Conservation (phyloP, 2,113 vertebrate species). For the Fulica atra region DNA sequence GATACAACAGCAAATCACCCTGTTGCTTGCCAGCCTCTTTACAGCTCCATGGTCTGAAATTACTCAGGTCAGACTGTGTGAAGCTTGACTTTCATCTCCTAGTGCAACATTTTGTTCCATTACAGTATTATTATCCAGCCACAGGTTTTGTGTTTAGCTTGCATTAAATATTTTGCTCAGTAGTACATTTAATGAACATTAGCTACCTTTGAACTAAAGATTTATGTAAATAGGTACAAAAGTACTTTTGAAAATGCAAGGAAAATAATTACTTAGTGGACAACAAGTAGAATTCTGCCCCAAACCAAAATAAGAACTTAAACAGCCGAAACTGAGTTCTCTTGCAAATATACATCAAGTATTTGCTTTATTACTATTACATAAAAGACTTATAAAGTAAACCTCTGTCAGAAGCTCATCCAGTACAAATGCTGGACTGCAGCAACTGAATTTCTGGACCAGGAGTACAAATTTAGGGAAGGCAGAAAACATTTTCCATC, state of each 20-base stretch:
- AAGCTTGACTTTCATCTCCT: not conserved
- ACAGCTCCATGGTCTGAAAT: not conserved
- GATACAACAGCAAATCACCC: not conserved
- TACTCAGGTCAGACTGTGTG: not conserved
- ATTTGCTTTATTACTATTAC: not conserved
- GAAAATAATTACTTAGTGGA: not conserved
- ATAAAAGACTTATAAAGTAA: not conserved
- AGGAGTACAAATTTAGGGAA: not conserved
- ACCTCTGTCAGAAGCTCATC: not conserved
- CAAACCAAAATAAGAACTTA: not conserved
- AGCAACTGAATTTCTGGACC: not conserved
- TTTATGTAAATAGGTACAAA: not conserved
- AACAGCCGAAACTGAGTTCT: not conserved
- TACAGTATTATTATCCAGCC: not conserved
- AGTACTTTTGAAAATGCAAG: not conserved
- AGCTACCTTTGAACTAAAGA: not conserved
- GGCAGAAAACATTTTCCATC: slow-evolving; percentile 25
- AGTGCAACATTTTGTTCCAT: not conserved
- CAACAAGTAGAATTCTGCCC: not conserved
- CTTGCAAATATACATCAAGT: not conserved
- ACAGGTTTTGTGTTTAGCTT: not conserved
- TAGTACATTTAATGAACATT: not conserved
- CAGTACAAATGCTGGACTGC: not conserved
- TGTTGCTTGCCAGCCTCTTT: not conserved
- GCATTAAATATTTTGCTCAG: not conserved